Evolutionary conservation across 2,888 invertebrate species (phyloP).

Genomic region (Aspidiotus destructor): DNA sequence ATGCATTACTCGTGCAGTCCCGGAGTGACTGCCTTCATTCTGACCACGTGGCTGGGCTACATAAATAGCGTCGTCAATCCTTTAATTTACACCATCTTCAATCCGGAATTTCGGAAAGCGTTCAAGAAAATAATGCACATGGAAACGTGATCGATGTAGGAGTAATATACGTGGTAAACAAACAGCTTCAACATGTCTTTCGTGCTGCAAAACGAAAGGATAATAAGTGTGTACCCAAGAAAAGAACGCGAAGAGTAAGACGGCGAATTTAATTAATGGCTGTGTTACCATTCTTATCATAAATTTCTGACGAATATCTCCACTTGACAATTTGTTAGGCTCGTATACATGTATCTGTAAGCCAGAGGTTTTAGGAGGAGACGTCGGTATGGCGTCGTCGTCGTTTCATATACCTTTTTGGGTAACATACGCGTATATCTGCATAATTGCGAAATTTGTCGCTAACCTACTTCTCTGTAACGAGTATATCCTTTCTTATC

Average conservation of each 20-base stretch:
- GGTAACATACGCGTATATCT: no score
- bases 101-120: constrained; percentile 95
- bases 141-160: constrained; percentile 42
- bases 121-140: constrained; percentile 84
- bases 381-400: no score
- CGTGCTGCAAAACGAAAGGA: neutral
- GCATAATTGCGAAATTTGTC: no score
- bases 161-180: neutral
- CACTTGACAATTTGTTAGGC: neutral
- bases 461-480: no score
- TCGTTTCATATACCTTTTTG: no score
- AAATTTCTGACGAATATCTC: constrained; percentile 2
- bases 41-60: constrained; percentile 97
- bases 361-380: no score
- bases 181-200: neutral
- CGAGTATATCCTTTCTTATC: no score
- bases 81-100: constrained; percentile 89
- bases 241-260: neutral
- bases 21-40: constrained; percentile 78
- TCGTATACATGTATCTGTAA: neutral
- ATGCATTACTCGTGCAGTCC: constrained; percentile 67
- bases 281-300: constrained; percentile 27
- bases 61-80: constrained; percentile 92
- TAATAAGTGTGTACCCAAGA: neutral
- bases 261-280: constrained; percentile 14